phyloP scores from a whole-genome alignment of 2,797 vertebrate genomes.

The Pseudocheirus occidentalis region DNA sequence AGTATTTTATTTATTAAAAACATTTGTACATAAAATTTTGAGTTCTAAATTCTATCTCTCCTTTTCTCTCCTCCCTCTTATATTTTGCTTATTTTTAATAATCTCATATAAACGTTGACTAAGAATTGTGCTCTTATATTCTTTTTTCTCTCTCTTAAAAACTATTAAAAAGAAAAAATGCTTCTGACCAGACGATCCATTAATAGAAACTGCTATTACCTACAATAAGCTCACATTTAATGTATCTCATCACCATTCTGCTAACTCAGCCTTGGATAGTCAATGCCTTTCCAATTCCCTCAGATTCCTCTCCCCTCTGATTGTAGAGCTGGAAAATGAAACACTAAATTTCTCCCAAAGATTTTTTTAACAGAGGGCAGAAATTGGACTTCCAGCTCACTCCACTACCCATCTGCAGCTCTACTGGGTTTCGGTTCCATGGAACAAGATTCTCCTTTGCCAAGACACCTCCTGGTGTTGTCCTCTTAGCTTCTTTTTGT shows the following conservation, averaged over 20 bases:
- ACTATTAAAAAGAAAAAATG: slow-evolving; percentile 39
- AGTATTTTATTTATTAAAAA: neutral
- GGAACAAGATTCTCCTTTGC: too few species aligned
- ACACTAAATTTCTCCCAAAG: neutral
- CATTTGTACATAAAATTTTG: neutral
- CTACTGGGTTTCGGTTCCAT: too few species aligned
- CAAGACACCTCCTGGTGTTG: too few species aligned
- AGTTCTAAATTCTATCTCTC: neutral
- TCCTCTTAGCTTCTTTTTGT: neutral
- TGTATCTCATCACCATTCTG: neutral
- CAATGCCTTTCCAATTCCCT: neutral
- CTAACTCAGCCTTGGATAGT: neutral
- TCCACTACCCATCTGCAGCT: too few species aligned
- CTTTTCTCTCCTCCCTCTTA: too few species aligned
- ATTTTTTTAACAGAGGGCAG: neutral
- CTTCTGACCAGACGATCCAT: slow-evolving; percentile 37
- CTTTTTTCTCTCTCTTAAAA: neutral
- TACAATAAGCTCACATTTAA: slow-evolving; percentile 22
- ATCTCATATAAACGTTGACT: neutral
- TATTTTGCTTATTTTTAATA: slow-evolving; percentile 19
- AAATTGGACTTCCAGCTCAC: neutral
- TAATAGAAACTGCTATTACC: slow-evolving; percentile 23
- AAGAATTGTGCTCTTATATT: neutral
- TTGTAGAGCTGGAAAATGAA: neutral
- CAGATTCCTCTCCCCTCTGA: neutral